phyloP scores from a whole-genome alignment of 2,888 invertebrate genomes.

The Nyleta sp. region DNA sequence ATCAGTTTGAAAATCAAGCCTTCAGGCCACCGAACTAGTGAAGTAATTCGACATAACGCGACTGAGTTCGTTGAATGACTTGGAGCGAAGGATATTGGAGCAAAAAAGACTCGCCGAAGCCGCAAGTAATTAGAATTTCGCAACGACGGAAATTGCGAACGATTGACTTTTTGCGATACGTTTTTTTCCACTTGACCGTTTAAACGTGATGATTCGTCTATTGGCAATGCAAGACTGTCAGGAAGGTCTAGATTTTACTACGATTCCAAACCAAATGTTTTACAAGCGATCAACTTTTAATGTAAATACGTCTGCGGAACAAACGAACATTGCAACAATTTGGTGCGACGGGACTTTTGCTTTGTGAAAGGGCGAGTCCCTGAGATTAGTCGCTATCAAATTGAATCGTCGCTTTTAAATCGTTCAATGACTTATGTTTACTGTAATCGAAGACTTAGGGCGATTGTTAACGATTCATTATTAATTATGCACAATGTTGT shows the following conservation, averaged over 20 bases:
- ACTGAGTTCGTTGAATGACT: too few species aligned
- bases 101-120: constrained; percentile 1
- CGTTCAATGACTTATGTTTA: constrained; percentile 15
- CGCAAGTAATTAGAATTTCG: too few species aligned
- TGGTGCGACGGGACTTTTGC: background rate
- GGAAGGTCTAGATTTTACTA: constrained; percentile 24
- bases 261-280: constrained; percentile 20
- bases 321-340: background rate
- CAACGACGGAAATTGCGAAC: background rate
- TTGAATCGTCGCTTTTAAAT: constrained; percentile 48
- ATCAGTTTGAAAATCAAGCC: constrained; percentile 53
- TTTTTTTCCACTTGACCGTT: constrained; percentile 35
- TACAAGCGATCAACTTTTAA: constrained; percentile 25
- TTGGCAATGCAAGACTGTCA: constrained; percentile 13
- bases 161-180: constrained; percentile 18
- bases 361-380: too few species aligned
- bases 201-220: constrained; percentile 45
- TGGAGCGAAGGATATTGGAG: too few species aligned
- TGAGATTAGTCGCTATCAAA: background rate
- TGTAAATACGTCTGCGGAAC: constrained; percentile 30
- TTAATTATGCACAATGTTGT: too few species aligned
- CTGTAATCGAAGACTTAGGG: background rate
- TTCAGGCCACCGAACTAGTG: constrained; percentile 18
- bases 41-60: constrained; percentile 9
- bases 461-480: too few species aligned